Conservation (phyloP, 2,797 vertebrate species). For the Xiphorhynchus erythropygius region DNA sequence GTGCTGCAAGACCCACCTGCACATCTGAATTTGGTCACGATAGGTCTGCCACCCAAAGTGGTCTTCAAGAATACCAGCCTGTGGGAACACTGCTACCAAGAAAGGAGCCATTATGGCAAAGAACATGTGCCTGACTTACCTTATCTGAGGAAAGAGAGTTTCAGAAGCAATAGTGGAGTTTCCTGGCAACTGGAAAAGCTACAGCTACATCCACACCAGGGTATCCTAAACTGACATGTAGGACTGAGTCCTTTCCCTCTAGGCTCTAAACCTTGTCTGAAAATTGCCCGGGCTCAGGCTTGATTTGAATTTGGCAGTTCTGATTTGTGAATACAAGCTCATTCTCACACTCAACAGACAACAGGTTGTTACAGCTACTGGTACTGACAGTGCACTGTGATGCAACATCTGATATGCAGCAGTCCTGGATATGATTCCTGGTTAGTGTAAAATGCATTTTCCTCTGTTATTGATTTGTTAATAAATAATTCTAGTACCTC, state of each 20-base stretch:
- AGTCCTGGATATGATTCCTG: neutral
- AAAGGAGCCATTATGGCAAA: neutral
- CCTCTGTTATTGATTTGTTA: neutral
- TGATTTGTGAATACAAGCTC: neutral
- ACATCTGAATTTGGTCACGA: neutral
- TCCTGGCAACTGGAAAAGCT: neutral
- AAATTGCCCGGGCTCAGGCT: neutral
- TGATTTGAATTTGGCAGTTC: neutral
- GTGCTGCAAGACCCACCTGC: neutral
- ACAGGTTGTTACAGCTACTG: neutral
- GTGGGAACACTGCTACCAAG: fast-evolving
- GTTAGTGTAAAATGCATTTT: neutral
- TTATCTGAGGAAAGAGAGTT: neutral
- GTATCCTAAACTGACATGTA: neutral
- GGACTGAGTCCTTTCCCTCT: neutral
- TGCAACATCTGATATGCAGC: neutral
- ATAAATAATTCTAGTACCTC: neutral
- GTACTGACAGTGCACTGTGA: neutral
- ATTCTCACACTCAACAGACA: neutral
- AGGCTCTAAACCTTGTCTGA: neutral
- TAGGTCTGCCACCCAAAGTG: neutral
- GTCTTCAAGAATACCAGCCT: neutral
- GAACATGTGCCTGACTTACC: neutral
- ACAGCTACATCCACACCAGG: neutral
- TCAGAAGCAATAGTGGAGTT: neutral